Percentiles rank a stretch among this genome's conserved stretches.
Evolutionary conservation across 2,113 vertebrate species (phyloP).

Genomic region (Gallinago jamesoni): DNA sequence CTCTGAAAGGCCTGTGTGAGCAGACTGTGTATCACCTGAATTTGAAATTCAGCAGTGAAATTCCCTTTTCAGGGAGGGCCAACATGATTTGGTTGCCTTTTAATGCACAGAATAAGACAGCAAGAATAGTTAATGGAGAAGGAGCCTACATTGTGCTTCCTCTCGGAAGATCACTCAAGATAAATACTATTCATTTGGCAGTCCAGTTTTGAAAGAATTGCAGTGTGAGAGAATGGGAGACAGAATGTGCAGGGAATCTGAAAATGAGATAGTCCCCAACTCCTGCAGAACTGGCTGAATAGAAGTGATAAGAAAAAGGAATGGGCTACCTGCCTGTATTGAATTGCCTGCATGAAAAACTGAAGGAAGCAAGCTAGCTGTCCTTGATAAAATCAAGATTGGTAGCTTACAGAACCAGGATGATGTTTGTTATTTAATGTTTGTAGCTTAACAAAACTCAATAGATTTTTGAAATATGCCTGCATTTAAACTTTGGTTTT

Average conservation of each 20-base stretch:
- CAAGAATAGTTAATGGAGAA: slow-evolving; percentile 16
- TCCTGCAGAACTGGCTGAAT: slow-evolving; percentile 37
- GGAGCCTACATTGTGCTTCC: not conserved
- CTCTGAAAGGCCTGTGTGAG: not conserved
- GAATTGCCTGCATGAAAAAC: slow-evolving; percentile 3
- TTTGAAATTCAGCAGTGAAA: slow-evolving; percentile 45
- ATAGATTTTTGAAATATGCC: not conserved
- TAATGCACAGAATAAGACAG: not conserved
- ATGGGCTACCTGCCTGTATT: not conserved
- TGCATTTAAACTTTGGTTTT: not conserved
- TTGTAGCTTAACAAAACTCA: not conserved
- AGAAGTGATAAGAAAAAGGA: slow-evolving; percentile 53
- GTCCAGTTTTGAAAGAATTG: slow-evolving; percentile 21
- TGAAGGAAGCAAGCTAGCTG: not conserved
- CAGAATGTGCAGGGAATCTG: slow-evolving; percentile 17
- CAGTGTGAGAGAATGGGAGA: not conserved
- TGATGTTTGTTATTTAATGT: slow-evolving; percentile 1
- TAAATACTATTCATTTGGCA: slow-evolving; percentile 17
- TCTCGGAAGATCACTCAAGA: slow-evolving; percentile 49
- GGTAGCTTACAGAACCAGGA: slow-evolving; percentile 7
- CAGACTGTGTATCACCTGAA: not conserved
- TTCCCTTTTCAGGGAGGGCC: slow-evolving; percentile 20
- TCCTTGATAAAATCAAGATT: slow-evolving; percentile 40
- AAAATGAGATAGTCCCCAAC: slow-evolving; percentile 16
- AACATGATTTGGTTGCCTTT: slow-evolving; percentile 25